These are phyloP conservation scores for Harpegnathos saltator DNA, from an alignment of 1,140 invertebrate genomes.

Conservation along the genomic window DNA sequence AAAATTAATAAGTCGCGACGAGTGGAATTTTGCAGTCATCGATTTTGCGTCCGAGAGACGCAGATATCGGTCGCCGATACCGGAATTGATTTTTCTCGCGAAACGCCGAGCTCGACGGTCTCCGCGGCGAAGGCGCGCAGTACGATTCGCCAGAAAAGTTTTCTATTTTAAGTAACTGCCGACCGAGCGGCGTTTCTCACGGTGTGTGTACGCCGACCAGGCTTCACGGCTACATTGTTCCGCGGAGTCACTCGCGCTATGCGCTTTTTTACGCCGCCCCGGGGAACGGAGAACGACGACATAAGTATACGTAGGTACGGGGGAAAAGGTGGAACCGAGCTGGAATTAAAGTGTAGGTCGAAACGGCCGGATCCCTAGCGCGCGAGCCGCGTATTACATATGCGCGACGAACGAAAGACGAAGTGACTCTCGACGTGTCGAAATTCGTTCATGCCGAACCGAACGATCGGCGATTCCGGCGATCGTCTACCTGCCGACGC, in stretches of 20 bases:
- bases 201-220: constrained; percentile 24
- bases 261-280: constrained; percentile 35
- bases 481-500: constrained; percentile 26
- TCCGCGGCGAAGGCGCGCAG: neutral
- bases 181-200: constrained; percentile 33
- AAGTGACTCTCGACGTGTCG: constrained; percentile 19
- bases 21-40: no score
- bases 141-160: neutral
- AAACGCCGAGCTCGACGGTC: neutral
- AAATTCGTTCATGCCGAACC: constrained; percentile 23
- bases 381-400: constrained; percentile 1
- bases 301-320: no score
- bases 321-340: constrained; percentile 44
- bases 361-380: constrained; percentile 51
- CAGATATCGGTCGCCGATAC: no score
- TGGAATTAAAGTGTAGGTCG: constrained; percentile 65
- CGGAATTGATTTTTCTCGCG: constrained; percentile 8
- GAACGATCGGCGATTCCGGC: constrained; percentile 61
- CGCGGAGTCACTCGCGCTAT: constrained; percentile 29
- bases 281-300: constrained; percentile 27
- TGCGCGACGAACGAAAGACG: constrained; percentile 15
- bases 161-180: neutral
- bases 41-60: no score
- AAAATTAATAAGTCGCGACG: no score
- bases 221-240: constrained; percentile 51